phyloP scores from a whole-genome alignment of 2,113 vertebrate genomes.

The Setophaga kirtlandii region DNA sequence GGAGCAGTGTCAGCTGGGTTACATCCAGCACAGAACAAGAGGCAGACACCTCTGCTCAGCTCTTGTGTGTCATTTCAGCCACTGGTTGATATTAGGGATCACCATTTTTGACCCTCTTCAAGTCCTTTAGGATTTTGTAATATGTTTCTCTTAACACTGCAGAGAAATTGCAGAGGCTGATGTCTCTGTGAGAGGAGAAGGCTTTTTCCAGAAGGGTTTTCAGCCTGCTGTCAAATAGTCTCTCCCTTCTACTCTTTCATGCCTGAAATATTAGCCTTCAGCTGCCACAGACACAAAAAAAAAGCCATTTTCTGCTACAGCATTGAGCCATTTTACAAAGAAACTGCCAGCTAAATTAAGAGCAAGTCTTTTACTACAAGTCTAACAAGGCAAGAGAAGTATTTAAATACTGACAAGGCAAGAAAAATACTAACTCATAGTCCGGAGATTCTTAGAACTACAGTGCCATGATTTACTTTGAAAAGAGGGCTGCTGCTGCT shows the following conservation, averaged over 20 bases:
- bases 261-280: neutral
- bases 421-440: neutral
- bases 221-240: neutral
- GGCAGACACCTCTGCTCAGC: neutral
- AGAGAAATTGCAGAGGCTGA: neutral
- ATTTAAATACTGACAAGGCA: conserved; percentile 9
- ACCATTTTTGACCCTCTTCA: neutral
- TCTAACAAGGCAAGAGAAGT: neutral
- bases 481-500: neutral
- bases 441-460: neutral
- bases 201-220: neutral
- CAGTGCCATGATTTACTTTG: neutral
- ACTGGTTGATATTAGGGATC: neutral
- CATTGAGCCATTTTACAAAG: neutral
- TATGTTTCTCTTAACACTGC: neutral
- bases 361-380: neutral
- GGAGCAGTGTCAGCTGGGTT: neutral
- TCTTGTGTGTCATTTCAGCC: neutral
- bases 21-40: neutral
- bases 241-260: neutral
- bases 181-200: neutral
- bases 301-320: conserved; percentile 8
- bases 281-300: neutral
- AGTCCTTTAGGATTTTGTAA: neutral
- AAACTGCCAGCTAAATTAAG: conserved; percentile 20